phyloP scores from a whole-genome alignment of 2,797 vertebrate genomes.

The Arctocebus calabarensis region DNA sequence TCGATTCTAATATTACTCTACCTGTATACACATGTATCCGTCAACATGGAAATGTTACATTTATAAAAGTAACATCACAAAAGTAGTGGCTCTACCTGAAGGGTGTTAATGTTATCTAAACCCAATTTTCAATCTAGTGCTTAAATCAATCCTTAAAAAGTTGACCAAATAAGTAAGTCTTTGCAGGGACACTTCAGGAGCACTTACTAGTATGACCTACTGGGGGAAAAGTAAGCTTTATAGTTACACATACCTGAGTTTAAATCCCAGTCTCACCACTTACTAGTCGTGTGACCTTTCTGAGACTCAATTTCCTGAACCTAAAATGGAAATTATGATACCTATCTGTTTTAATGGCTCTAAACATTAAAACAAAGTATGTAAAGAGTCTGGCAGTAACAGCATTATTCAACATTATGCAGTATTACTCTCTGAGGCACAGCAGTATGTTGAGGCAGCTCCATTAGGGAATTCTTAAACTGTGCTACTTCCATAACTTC shows the following conservation, averaged over 20 bases:
- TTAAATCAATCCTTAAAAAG: constrained; percentile 54
- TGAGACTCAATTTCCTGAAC: constrained; percentile 60
- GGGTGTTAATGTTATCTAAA: constrained; percentile 26
- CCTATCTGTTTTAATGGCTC: constrained; percentile 61
- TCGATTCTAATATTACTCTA: constrained; percentile 7
- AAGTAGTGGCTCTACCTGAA: constrained; percentile 49
- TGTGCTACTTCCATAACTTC: neutral
- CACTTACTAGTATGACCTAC: constrained; percentile 40
- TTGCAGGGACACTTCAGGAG: neutral
- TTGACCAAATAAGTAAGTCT: constrained; percentile 26
- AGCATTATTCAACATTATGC: constrained; percentile 18
- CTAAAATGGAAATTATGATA: constrained; percentile 72
- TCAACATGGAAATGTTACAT: constrained; percentile 28
- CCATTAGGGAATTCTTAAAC: constrained; percentile 7
- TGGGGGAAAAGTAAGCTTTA: constrained; percentile 26
- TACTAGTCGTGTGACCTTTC: constrained; percentile 51
- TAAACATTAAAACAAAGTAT: constrained; percentile 56
- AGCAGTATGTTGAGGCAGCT: neutral
- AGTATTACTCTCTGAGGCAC: neutral
- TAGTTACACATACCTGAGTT: constrained; percentile 64
- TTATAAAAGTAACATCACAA: constrained; percentile 50
- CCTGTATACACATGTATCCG: neutral
- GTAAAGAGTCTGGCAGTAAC: neutral
- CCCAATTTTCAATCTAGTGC: neutral
- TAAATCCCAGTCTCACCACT: constrained; percentile 65